Base-by-base conservation (phyloP, 1,140 invertebrate species). In the Ptiloglossa arizonensis region DNA sequence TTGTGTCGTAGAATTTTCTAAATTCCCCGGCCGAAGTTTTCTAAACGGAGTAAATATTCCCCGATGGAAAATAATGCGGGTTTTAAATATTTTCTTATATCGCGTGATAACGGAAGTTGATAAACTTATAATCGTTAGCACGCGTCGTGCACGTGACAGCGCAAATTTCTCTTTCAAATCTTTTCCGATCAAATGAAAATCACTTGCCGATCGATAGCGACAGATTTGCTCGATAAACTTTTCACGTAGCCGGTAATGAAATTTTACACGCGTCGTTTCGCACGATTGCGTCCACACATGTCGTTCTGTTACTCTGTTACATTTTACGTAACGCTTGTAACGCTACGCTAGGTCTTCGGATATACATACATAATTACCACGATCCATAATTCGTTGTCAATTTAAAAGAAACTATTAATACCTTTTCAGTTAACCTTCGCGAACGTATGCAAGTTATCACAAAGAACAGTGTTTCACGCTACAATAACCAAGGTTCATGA, bases 251-350 rank as follows among this genome's bases (percentile, higher is more conserved):
- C 60, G 4, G 52, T 73, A 79, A 79, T 63, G 46, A 70, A 66
- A 79, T 73, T 74, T 67, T 74, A 46, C 29, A 67, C 70, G 75
- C 62, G 38, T 60, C 62, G 44, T 54, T 79, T 69, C 62, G 46
- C 75, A 22, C 46, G 38, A 79, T 81, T 73, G 27, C 38, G 32
- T 19, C 50, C 15, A 19, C 38, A 29, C 41, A 41, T 62, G 54
- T 57, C 56, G 48, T 52, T 66, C 24, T 38, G 17, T 24, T 22
- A 41, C 32, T 41, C 22, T 38, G 22, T 63, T 48, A 15, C 22
- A 9, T 29, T 73, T 73, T 64, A 32, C 13, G 0, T 64, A 73
- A 73, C 5, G 4, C 5, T n/a, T 29, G 2, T 3, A n/a, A 48
- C 0, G 11, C 9, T 17, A n/a, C 2, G n/a, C 9, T 17, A 2